Evolutionary conservation across 2,113 vertebrate genomes (phyloP).

Genomic region (Anseranas semipalmata): DNA sequence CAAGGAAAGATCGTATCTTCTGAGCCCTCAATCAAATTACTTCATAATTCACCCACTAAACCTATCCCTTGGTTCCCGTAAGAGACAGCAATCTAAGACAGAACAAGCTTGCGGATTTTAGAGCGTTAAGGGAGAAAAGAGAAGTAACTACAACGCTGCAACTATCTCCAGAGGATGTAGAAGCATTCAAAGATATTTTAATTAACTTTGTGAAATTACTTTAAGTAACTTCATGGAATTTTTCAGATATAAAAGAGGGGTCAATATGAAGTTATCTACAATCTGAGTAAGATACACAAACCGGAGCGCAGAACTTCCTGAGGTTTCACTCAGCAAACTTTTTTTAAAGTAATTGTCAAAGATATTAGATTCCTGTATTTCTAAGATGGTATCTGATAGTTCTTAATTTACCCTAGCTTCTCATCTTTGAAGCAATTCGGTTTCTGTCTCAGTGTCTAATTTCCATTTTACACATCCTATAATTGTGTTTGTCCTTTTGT

Average conservation of each 20-base stretch:
- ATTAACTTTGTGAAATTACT: neutral
- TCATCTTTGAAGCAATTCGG: constrained; percentile 17
- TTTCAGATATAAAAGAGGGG: neutral
- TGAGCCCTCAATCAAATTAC: constrained; percentile 43
- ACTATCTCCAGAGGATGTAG: neutral
- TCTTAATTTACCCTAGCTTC: constrained; percentile 26
- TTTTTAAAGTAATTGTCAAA: neutral
- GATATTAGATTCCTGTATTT: neutral
- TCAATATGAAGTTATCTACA: neutral
- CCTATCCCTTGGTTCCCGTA: neutral
- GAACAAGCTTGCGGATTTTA: neutral
- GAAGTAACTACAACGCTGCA: neutral
- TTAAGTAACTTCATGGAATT: neutral
- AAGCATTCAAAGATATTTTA: neutral
- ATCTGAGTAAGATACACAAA: neutral
- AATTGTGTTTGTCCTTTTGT: constrained; percentile 43
- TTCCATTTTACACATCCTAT: constrained; percentile 54
- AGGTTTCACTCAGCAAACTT: neutral
- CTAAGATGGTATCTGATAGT: constrained; percentile 7
- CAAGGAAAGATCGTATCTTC: constrained; percentile 39
- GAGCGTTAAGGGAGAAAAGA: neutral
- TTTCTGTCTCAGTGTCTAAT: constrained; percentile 25
- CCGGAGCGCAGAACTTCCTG: neutral
- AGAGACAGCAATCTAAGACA: constrained; percentile 13
- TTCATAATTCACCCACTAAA: constrained; percentile 30